Evolutionary conservation across 2,888 invertebrate species (phyloP), one percentile per base, ranked within the genome.

Genomic region (Ophion ellenae): DNA sequence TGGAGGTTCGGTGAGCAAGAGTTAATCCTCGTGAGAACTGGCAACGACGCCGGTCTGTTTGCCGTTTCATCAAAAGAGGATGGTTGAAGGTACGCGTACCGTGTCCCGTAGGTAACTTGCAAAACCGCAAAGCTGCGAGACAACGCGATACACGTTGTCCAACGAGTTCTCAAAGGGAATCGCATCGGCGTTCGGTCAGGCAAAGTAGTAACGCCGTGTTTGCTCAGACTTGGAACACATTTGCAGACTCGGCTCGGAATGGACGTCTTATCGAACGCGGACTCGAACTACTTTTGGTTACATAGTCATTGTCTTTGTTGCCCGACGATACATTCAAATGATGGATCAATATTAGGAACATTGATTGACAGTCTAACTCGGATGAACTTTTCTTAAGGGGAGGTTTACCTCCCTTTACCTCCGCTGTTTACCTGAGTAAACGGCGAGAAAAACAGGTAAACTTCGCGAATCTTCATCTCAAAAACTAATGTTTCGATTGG

Each of bases 191-290:
- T 36, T 45, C 28, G 70, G 75, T 71, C 75, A 47, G 81, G 28
- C 81, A 64, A 64, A 66, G 85, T 70, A 75, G 85, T 82, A 74
- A 82, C 82, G 75, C 9, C 40, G 45, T 66, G 66, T 79, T 79
- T 79, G 75, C n/a, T 28, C 85, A 75, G 85, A 79, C 79, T 45
- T 47, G 63, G 24, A 63, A 32, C 64, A 53, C 47, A 61, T 17
- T 36, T 57, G 6, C 57, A 14, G 20, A 6, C 45, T 36, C 17
- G 45, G 69, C 20, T 75, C 40, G 57, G 57, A 66, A 73, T 45
- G 32, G 57, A 47, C 76, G 77, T 76, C 47, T 63, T 67, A 69
- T 74, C 81, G 47, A 73, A 73, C 77, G 66, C 66, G 67, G 45
- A 36, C 67, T 69, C 45, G 32, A 67, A 61, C 61, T 71, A 76